Evolutionary conservation across 2,888 invertebrate species (phyloP), one percentile per base, ranked within the genome.

Genomic region (Ectropis crepuscularia): DNA sequence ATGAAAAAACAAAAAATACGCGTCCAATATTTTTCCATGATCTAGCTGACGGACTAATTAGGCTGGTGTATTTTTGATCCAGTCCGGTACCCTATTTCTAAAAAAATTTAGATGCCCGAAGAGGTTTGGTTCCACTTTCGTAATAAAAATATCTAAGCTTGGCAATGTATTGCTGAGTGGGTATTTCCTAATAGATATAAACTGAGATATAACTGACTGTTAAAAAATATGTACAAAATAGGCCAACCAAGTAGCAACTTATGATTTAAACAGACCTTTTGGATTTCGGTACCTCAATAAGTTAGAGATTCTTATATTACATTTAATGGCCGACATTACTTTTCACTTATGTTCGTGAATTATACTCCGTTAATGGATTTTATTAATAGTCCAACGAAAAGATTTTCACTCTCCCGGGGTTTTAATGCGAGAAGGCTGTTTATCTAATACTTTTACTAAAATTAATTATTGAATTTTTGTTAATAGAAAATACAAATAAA

Each of bases 311-410:
- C n/a, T 41, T 46, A 6, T 11, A 43, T 16, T 58, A 28, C 41
- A 39, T 16, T 11, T 59, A 46, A 46, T 39, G 41, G 12, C 48
- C 16, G 5, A 48, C 49, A 55, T 55, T 46, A 51, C 49, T 49
- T 49, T 54, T 43, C 48, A 61, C 54, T 61, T 49, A 54, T 41
- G 42, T 48, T 53, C 48, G n/a, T 12, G 11, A 49, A 61, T 38
- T 16, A 50, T 46, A 50, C 45, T 36, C n/a, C 16, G 1, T 39
- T 57, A 57, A 61, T 61, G 61, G 50, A 55, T 51, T 61, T 41
- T 51, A 55, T 55, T 38, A 50, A 61, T 61, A 61, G 42, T 37
- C 48, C 5, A 48, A 46, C 39, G 11, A 43, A 36, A 41, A 36
- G 42, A 41, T 53, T 41, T 60, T 36, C 42, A 47, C 39, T 55